Evolutionary conservation across 2,797 vertebrate species (phyloP), one percentile per base, ranked within the genome.

Genomic region (Epinephelus coioides): DNA sequence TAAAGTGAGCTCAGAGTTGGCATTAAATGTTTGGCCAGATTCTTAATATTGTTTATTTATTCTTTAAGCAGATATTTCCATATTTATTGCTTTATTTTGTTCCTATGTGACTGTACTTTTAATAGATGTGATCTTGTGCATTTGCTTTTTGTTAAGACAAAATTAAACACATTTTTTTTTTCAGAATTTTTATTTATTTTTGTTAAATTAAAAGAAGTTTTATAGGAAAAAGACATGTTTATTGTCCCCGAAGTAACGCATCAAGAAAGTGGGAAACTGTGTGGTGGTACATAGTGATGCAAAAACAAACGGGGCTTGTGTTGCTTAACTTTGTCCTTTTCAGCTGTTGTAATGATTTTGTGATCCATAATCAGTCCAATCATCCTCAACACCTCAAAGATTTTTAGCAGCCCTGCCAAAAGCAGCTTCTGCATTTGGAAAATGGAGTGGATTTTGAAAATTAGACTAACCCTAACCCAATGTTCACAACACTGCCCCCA

Each of bases 401-500:
- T n/a, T 50, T 47, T 15, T 18, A 6, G 25, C 5, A 64, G 19
- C 38, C 21, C 6, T 17, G 17, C 6, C 1, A 43, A 13, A 61
- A 6, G 18, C 3, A n/a, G 23, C 49, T 19, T 53, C 3, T 74
- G 10, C 38, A 25, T 70, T 9, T 21, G 3, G 23, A 40, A 62
- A 17, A 51, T 38, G n/a, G 15, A 34, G 54, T 27, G 17, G 13
- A 10, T 5, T 71, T 79, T 73, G 10, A 69, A 53, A 61, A 69
- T 15, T 1, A 38, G 19, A 43, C 13, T 12, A 10, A 43, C 40
- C 40, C 18, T 38, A 4, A 38, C 27, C 11, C 5, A 27, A 30
- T 47, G 27, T 46, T 62, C 9, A 34, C 11, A 62, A 70, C 46
- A 74, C 18, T 38, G 75, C 79, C 78, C 18, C 43, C 73, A 68